phyloP scores from a whole-genome alignment of 2,888 invertebrate genomes.

The Lithophane leautieri region DNA sequence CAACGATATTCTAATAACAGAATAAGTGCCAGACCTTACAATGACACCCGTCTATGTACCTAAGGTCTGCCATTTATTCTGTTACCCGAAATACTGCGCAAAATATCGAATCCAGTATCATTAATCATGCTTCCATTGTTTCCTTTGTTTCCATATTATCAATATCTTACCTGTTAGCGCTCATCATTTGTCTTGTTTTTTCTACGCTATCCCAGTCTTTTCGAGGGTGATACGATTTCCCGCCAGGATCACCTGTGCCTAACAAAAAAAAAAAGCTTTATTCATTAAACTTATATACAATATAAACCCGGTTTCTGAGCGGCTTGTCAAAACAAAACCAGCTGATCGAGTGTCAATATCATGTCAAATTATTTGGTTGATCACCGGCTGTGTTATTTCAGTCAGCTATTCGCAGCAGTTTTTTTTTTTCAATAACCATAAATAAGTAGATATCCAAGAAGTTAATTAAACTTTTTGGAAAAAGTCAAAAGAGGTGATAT shows the following conservation, averaged over 20 bases:
- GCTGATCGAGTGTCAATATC: neutral
- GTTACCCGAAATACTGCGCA: conserved; percentile 26
- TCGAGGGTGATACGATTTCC: conserved; percentile 83
- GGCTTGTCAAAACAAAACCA: neutral
- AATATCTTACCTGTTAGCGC: conserved; percentile 83
- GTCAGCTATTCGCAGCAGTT: neutral
- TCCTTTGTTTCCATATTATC: conserved; percentile 53
- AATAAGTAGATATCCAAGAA: neutral
- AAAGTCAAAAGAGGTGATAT: conserved; percentile 4
- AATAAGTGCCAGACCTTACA: too few relatives aligned
- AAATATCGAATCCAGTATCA: conserved; percentile 47
- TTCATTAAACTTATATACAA: conserved; percentile 5
- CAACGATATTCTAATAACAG: conserved; percentile 21
- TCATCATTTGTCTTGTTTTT: conserved; percentile 94
- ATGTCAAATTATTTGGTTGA: conserved; percentile 4
- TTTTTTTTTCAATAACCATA: neutral
- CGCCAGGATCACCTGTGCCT: conserved; percentile 86
- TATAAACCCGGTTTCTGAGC: neutral
- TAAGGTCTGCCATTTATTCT: conserved; percentile 20
- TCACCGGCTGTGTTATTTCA: neutral
- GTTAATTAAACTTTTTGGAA: too few relatives aligned
- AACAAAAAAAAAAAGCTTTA: conserved; percentile 27
- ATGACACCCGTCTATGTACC: too few relatives aligned
- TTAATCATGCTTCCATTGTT: conserved; percentile 47
- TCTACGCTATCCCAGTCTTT: conserved; percentile 96